Percentiles rank a stretch among this genome's conserved stretches.
Evolutionary conservation across 2,113 vertebrate genomes (phyloP).

Genomic region (Callopanchax toddi): DNA sequence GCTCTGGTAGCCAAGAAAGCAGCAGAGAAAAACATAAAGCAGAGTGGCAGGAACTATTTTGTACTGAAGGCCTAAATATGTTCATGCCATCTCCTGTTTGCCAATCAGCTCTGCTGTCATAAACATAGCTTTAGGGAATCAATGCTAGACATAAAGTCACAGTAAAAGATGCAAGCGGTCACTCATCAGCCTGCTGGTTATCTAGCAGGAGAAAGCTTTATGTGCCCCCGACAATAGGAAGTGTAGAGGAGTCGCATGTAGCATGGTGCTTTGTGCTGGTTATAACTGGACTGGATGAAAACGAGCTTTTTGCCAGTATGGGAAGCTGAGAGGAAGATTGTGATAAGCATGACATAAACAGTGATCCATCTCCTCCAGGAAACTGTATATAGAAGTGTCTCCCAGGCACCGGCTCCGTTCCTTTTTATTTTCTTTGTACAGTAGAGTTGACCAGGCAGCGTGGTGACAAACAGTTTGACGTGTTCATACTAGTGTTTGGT

Average conservation of each 20-base stretch:
- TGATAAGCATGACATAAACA: constrained; percentile 29
- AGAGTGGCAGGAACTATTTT: constrained; percentile 64
- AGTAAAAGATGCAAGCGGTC: constrained; percentile 5
- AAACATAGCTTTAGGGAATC: constrained; percentile 13
- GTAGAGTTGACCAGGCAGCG: constrained; percentile 81
- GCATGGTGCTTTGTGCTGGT: constrained; percentile 67
- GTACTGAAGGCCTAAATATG: constrained; percentile 69
- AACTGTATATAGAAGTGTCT: constrained; percentile 69
- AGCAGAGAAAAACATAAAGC: constrained; percentile 25
- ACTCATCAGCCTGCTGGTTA: constrained; percentile 25
- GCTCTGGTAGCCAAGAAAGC: constrained; percentile 39
- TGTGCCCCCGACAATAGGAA: constrained; percentile 30
- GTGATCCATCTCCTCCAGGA: constrained; percentile 66
- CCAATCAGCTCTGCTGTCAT: constrained; percentile 41
- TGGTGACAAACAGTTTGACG: constrained; percentile 81
- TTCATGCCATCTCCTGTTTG: constrained; percentile 58
- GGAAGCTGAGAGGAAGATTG: constrained; percentile 52
- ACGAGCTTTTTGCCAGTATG: constrained; percentile 45
- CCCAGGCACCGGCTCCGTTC: constrained; percentile 48
- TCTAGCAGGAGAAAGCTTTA: constrained; percentile 23
- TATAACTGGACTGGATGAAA: constrained; percentile 56
- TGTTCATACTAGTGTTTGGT: constrained; percentile 93
- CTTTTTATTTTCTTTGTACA: constrained; percentile 72
- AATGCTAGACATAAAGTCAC: constrained; percentile 15
- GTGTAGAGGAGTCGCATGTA: constrained; percentile 40